These are phyloP conservation scores for Poeciliopsis gracilis DNA, from an alignment of 2,797 vertebrate genomes.

Conservation along the genomic window DNA sequence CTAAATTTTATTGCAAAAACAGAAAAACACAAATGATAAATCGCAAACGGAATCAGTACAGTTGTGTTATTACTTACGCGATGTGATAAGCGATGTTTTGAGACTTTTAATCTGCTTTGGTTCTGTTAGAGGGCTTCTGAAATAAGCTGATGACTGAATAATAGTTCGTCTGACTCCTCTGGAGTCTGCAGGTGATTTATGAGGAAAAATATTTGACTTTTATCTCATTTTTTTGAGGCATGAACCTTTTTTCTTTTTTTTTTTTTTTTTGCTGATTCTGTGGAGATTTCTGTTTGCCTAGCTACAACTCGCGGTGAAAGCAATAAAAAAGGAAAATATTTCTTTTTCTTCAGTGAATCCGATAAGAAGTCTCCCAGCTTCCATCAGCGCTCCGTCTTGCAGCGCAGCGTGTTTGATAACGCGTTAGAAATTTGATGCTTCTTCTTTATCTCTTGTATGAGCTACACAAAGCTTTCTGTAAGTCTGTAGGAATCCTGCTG, in stretches of 20 bases:
- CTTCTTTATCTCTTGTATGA: constrained; percentile 29
- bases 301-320: constrained; percentile 20
- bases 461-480: constrained; percentile 23
- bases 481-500: constrained; percentile 4
- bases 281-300: constrained; percentile 39
- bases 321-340: constrained; percentile 44
- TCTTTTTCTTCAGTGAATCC: constrained; percentile 44
- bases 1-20: neutral
- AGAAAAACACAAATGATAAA: neutral
- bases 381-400: constrained; percentile 22
- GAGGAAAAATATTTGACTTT: constrained; percentile 47
- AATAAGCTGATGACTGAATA: neutral
- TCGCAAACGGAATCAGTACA: neutral
- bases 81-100: neutral
- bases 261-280: constrained; percentile 23
- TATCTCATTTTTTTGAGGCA: constrained; percentile 17
- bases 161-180: neutral
- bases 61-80: neutral
- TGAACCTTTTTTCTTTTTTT: constrained; percentile 13
- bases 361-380: constrained; percentile 41
- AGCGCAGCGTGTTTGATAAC: constrained; percentile 22
- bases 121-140: neutral
- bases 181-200: constrained; percentile 31
- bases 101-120: neutral
- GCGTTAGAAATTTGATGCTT: constrained; percentile 44